phyloP scores from a whole-genome alignment of 2,113 vertebrate genomes.

The Rhadina sibilatrix region DNA sequence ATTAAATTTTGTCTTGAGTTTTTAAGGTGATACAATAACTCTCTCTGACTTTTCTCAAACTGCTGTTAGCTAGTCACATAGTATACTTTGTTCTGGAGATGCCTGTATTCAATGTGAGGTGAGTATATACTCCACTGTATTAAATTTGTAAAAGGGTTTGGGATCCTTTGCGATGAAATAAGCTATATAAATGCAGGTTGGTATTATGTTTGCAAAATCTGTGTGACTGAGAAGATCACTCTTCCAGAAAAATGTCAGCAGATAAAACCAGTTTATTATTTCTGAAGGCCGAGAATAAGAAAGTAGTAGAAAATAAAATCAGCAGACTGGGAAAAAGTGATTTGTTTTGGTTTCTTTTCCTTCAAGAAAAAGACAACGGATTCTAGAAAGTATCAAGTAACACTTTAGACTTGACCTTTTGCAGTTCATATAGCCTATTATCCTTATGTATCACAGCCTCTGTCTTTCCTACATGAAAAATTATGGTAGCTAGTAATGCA shows the following conservation, averaged over 20 bases:
- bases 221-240: conserved; percentile 35
- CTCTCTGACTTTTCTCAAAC: not conserved
- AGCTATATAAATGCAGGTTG: conserved; percentile 53
- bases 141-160: conserved; percentile 31
- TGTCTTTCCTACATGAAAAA: not conserved
- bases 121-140: not conserved
- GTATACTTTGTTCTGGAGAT: not conserved
- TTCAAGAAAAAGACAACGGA: not conserved
- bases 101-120: not conserved
- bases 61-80: not conserved
- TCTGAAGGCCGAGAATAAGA: not conserved
- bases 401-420: conserved; percentile 32
- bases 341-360: not conserved
- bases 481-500: not conserved
- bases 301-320: conserved; percentile 46
- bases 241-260: conserved; percentile 56
- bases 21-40: not conserved
- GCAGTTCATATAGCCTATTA: not conserved
- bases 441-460: not conserved
- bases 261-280: conserved; percentile 46
- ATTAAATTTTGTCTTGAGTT: not conserved
- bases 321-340: conserved; percentile 27
- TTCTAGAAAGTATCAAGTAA: conserved; percentile 16
- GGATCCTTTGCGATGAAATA: conserved; percentile 28
- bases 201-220: conserved; percentile 41